Evolutionary conservation across 2,888 invertebrate genomes (phyloP), one percentile per base, ranked within the genome.

Genomic region (Nomada flava): DNA sequence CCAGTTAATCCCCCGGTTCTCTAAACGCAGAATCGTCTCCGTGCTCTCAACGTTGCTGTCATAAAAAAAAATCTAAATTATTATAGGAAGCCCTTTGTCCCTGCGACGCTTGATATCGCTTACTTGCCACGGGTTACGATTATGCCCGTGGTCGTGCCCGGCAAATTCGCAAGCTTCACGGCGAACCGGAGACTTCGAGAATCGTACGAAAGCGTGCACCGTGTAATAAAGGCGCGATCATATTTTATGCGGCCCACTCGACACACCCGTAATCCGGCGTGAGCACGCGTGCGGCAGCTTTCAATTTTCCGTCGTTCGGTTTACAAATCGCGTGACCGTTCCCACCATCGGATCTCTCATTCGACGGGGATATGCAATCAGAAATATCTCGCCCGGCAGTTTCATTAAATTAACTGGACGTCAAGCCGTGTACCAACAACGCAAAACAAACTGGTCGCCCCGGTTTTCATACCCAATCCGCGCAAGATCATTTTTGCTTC

Each of bases 111-210:
- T 73, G 73, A 64, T 78, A 85, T 78, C 74, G 57, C 57, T 70
- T 76, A 73, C 83, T 76, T 70, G 79, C 81, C 83, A 70, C 68
- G 67, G 75, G 72, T 79, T 72, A 64, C 73, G 81, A 85, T 85
- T 79, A 79, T 36, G 50, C 68, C 75, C 79, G 74, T 70, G 68
- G 74, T 73, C 69, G 84, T 76, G 29, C 52, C 20, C 44, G 62
- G 52, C 67, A 55, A 29, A 52, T 70, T 63, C 62, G 72, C 52
- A 23, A 36, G 29, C 29, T 15, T 18, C 42, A n/a, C 26, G 3
- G 42, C 13, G 4, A 42, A 11, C 50, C 20, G 52, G 13, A n/a
- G 47, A 55, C 47, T 53, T 10, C 67, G 20, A 62, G 76, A 67
- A 70, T 60, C 65, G 10, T 53, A 52, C 36, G 69, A 74, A 78